Evolutionary conservation across 1,140 invertebrate genomes (phyloP).

Genomic region (Portunus trituberculatus): DNA sequence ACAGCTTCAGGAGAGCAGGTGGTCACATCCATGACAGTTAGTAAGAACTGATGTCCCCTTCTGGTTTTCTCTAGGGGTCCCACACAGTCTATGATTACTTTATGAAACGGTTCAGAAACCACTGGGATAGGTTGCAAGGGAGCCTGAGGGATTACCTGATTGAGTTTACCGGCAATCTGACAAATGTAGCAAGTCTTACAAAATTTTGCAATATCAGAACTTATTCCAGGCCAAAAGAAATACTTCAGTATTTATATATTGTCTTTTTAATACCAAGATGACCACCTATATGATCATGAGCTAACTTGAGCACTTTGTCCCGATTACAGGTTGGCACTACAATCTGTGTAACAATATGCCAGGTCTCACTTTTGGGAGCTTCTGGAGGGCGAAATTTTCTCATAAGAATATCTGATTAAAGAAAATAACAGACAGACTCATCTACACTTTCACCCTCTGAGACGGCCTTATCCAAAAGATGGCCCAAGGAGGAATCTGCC

Average conservation of each 20-base stretch:
- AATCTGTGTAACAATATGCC: background rate
- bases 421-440: background rate
- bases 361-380: background rate
- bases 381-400: background rate
- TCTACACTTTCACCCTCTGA: background rate
- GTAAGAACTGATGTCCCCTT: background rate
- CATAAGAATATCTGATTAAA: background rate
- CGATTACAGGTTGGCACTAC: background rate
- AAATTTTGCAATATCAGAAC: background rate
- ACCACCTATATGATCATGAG: too few relatives aligned
- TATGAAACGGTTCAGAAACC: conserved; percentile 32
- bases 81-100: conserved; percentile 45
- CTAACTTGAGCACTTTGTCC: background rate
- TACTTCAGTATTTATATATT: background rate
- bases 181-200: conserved; percentile 42
- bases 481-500: background rate
- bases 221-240: conserved; percentile 37
- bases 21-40: background rate
- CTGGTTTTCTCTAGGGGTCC: conserved; percentile 42
- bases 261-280: conserved; percentile 52
- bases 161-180: conserved; percentile 32
- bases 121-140: conserved; percentile 1
- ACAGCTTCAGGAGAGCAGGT: background rate
- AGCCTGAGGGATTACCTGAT: conserved; percentile 39
- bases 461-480: background rate